Evolutionary conservation across 2,113 vertebrate species (phyloP).

Genomic region (Penelope pileata): DNA sequence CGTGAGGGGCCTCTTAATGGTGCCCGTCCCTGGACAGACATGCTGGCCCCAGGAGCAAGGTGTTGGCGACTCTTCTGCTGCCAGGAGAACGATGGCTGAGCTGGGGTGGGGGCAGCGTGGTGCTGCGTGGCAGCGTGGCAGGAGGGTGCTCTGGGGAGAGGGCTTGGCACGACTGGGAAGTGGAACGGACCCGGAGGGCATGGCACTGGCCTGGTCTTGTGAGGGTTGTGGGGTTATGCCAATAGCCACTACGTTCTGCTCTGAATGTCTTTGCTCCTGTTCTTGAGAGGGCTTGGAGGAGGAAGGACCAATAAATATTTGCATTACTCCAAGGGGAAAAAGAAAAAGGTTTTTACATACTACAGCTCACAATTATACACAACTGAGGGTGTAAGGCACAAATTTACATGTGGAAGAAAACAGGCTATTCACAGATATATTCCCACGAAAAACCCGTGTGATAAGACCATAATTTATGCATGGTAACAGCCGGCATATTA

Average conservation of each 20-base stretch:
- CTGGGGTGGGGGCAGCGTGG: constrained; percentile 53
- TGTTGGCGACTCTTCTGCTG: constrained; percentile 55
- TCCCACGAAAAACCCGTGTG: constrained; percentile 81
- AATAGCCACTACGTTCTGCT: constrained; percentile 81
- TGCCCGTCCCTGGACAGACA: not conserved
- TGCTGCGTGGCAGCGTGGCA: constrained; percentile 75
- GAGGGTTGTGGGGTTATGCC: constrained; percentile 75
- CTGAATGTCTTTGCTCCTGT: constrained; percentile 78
- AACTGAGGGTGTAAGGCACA: constrained; percentile 99
- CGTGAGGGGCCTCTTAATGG: too few species aligned
- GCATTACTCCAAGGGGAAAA: constrained; percentile 73
- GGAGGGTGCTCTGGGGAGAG: constrained; percentile 74
- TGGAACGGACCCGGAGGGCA: constrained; percentile 25
- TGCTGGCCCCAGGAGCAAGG: constrained; percentile 63
- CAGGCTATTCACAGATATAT: constrained; percentile 89
- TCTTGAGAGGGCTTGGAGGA: constrained; percentile 51
- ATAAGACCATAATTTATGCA: constrained; percentile 77
- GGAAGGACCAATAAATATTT: constrained; percentile 79
- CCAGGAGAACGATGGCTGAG: constrained; percentile 27
- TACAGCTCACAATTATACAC: constrained; percentile 93
- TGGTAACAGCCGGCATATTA: constrained; percentile 80
- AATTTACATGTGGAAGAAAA: constrained; percentile 99
- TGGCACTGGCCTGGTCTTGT: constrained; percentile 49
- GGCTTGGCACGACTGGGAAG: constrained; percentile 87
- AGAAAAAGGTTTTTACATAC: constrained; percentile 65